Evolutionary conservation across 2,888 invertebrate species (phyloP).

Genomic region (Drepana falcataria): DNA sequence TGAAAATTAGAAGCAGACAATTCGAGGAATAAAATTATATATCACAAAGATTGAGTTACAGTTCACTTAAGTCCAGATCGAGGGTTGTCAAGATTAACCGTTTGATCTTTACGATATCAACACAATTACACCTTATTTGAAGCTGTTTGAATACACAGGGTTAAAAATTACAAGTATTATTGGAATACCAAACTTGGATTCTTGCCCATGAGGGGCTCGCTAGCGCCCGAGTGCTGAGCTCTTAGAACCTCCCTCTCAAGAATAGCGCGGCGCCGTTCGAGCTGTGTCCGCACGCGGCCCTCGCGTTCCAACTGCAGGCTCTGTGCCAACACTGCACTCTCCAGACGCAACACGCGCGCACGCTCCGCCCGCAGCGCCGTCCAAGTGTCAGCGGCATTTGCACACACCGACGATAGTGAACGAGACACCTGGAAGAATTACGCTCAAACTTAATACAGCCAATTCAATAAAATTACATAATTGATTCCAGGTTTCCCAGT

Average conservation of each 20-base stretch:
- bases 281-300: constrained; percentile 57
- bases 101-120: too few species aligned
- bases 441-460: too few species aligned
- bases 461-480: too few species aligned
- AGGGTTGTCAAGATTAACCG: too few species aligned
- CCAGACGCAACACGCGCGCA: constrained; percentile 56
- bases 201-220: constrained; percentile 19
- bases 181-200: constrained; percentile 39
- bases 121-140: too few species aligned
- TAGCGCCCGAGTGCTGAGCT: constrained; percentile 21
- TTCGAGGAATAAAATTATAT: too few species aligned
- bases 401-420: constrained; percentile 53
- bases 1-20: too few species aligned
- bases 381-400: constrained; percentile 59
- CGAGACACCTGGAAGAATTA: constrained; percentile 37
- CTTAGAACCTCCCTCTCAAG: constrained; percentile 55
- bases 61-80: too few species aligned
- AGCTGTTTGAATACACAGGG: too few species aligned
- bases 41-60: too few species aligned
- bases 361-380: constrained; percentile 58
- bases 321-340: constrained; percentile 61
- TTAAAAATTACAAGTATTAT: constrained; percentile 4
- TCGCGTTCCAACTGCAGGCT: constrained; percentile 59
- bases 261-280: constrained; percentile 53
- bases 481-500: too few species aligned